Conservation (phyloP, 2,888 invertebrate species). For the Hololepta plana region DNA sequence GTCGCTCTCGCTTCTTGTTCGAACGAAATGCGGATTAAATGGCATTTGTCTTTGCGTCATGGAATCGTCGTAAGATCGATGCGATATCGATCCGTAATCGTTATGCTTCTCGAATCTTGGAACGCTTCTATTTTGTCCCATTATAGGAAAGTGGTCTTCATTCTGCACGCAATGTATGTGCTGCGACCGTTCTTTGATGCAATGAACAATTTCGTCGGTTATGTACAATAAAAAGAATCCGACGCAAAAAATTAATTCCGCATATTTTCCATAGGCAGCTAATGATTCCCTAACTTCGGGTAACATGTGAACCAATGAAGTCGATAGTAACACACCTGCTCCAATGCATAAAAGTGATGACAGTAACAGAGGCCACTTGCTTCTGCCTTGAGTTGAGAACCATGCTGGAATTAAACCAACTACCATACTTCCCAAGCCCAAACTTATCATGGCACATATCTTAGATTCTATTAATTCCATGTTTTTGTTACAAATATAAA, state of each 20-base stretch:
- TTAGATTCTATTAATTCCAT: constrained; percentile 41
- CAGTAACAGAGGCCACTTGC: constrained; percentile 40
- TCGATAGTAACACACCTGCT: constrained; percentile 61
- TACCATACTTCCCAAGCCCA: constrained; percentile 51
- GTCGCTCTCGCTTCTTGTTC: neutral
- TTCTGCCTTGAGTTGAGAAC: constrained; percentile 37
- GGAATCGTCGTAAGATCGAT: no score
- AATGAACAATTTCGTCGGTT: constrained; percentile 56
- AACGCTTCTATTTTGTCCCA: no score
- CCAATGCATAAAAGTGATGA: constrained; percentile 62
- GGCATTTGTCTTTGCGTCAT: constrained; percentile 12
- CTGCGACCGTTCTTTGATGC: neutral
- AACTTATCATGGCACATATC: constrained; percentile 40
- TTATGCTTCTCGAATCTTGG: no score
- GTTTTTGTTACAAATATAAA: constrained; percentile 11
- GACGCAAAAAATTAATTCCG: constrained; percentile 44
- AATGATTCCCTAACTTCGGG: constrained; percentile 49
- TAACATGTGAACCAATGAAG: constrained; percentile 59
- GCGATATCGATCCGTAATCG: no score
- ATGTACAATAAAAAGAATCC: constrained; percentile 58
- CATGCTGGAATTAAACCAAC: constrained; percentile 51
- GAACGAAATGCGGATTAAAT: constrained; percentile 14
- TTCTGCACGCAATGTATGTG: neutral
- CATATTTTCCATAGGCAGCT: constrained; percentile 24
- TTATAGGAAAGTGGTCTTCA: constrained; percentile 2